Base-by-base conservation (phyloP, 2,797 vertebrate species). In the Synanceia verrucosa region DNA sequence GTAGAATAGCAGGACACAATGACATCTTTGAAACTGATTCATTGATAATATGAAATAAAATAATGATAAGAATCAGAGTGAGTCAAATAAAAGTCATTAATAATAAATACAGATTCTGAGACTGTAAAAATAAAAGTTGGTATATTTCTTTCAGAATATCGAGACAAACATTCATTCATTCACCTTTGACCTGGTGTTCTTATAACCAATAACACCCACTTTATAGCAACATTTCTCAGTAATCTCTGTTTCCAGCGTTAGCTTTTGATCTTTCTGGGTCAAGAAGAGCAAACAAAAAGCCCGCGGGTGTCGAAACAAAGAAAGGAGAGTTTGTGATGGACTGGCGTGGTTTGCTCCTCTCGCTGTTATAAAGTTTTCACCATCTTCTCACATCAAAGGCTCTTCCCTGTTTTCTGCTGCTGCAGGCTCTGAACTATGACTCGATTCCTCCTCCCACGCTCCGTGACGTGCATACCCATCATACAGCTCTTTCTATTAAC, bases 361-460 rank as follows among this genome's bases (percentile, higher is more conserved):
- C 21, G 61, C 48, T 56, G 71, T 90, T 89, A 82, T 33, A 62
- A 82, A 85, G 76, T 56, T 79, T 44, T 31, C 53, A 65, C 44
- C 63, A 16, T 78, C 73, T 4, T 47, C 61, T 36, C 63, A 83
- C 71, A 90, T 89, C 84, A 91, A 90, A 90, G 77, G 51, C 31
- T 70, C 29, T 3, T 69, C 60, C 52, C 53, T 60, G 52, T 41
- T 79, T 56, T 63, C 66, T 48, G 23, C 65, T 23, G 48, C 75
- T 67, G 58, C 78, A 53, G 79, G 82, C 66, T 28, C 26, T 77
- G 70, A 78, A 80, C 68, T 37, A 37, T 9, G 41, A 70, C 62
- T 67, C 65, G 41, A 31, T 59, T 69, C 16, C 56, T 51, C 63
- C 81, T 73, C 68, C 67, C 80, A 82, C 76, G 8, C 76, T 65